These are phyloP conservation scores for Ellobius talpinus DNA, from an alignment of 2,113 vertebrate species.

Conservation along the genomic window DNA sequence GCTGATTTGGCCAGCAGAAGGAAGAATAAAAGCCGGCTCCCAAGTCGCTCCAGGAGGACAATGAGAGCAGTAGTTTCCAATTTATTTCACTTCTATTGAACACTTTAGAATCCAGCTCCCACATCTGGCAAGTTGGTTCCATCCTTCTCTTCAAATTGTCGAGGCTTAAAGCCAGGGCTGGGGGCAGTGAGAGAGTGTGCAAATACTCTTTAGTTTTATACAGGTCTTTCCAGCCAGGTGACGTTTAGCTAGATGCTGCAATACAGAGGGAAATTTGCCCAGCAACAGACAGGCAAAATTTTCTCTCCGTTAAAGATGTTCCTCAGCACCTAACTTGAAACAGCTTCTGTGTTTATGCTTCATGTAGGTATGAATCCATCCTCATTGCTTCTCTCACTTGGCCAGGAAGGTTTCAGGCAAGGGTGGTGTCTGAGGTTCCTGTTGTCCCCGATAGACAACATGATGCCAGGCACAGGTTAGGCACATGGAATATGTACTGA, in stretches of 20 bases:
- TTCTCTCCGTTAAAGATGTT: neutral
- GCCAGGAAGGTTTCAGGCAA: neutral
- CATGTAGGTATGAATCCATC: neutral
- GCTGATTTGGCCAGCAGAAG: conserved; percentile 69
- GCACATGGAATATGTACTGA: neutral
- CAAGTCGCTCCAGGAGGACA: conserved; percentile 50
- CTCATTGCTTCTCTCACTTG: neutral
- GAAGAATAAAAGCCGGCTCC: conserved; percentile 68
- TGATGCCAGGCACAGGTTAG: neutral
- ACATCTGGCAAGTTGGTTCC: conserved; percentile 53
- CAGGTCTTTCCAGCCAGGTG: neutral
- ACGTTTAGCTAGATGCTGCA: neutral
- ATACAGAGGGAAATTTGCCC: neutral
- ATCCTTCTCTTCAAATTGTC: conserved; percentile 15
- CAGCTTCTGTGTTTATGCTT: neutral
- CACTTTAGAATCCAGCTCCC: conserved; percentile 10
- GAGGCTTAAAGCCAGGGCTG: neutral
- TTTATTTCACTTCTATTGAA: conserved; percentile 72
- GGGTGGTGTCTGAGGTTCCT: neutral
- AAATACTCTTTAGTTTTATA: neutral
- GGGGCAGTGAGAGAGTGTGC: neutral
- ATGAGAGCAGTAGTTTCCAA: conserved; percentile 68
- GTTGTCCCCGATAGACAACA: neutral
- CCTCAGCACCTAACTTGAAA: neutral
- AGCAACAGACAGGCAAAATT: neutral